These are phyloP conservation scores for Dysidea cf. avara DNA, from an alignment of 37 sponge, comb jelly and placozoan genomes.

Conservation along the genomic window DNA sequence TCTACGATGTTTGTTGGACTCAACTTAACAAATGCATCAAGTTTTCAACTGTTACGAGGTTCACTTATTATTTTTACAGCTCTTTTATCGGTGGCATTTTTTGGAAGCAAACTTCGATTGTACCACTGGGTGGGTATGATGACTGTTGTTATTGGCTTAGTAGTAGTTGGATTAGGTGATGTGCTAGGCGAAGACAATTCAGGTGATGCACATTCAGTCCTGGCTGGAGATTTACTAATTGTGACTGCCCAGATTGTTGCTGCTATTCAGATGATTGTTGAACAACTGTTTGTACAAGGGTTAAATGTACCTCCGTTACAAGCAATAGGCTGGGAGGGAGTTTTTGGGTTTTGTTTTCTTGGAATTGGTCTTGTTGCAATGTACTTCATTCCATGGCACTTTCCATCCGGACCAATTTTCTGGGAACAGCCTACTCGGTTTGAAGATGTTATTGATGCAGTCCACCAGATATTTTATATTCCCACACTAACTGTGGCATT, in stretches of 20 bases:
- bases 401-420: conserved; percentile 60
- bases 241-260: conserved; percentile 88
- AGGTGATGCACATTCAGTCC: conserved; percentile 7
- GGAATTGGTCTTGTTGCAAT: conserved; percentile 75
- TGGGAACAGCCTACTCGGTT: conserved; percentile 73
- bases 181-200: conserved; percentile 18
- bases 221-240: conserved; percentile 90
- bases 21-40: conserved; percentile 89
- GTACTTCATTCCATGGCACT: conserved; percentile 95
- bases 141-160: conserved; percentile 83
- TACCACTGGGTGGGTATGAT: conserved; percentile 92
- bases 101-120: conserved; percentile 56
- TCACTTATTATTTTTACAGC: conserved; percentile 98
- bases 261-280: conserved; percentile 84
- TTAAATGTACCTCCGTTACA: conserved; percentile 87
- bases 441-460: conserved; percentile 90
- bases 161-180: conserved; percentile 84
- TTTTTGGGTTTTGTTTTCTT: conserved; percentile 82
- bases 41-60: conserved; percentile 94
- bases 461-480: conserved; percentile 62
- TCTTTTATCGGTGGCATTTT: conserved; percentile 88
- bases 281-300: conserved; percentile 87
- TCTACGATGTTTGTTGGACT: conserved; percentile 93
- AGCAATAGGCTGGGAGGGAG: conserved; percentile 98
- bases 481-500: conserved; percentile 54